A percentile compares a stretch with the other conserved stretches of the same genome.
phyloP scores from a whole-genome alignment of 2,113 vertebrate species.

The Gavia stellata region DNA sequence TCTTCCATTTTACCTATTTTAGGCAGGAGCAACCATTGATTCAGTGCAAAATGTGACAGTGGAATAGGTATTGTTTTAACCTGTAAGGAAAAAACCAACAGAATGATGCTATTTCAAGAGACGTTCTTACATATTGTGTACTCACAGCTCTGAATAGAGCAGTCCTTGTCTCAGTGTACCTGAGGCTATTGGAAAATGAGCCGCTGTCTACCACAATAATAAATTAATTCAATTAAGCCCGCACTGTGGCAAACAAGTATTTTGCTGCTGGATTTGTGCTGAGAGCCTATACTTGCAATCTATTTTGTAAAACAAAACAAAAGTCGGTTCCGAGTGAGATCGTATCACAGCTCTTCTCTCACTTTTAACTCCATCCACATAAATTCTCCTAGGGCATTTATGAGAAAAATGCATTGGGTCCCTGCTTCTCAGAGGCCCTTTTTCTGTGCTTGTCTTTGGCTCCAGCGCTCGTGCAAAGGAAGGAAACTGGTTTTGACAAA shows the following conservation, averaged over 20 bases:
- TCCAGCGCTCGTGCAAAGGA: neutral
- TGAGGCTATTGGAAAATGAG: neutral
- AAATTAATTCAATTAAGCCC: neutral
- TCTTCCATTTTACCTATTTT: conserved; percentile 19
- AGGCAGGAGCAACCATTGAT: neutral
- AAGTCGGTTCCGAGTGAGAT: neutral
- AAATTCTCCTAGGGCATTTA: neutral
- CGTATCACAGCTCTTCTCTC: neutral
- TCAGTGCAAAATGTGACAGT: neutral
- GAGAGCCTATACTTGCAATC: neutral
- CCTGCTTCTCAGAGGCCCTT: neutral
- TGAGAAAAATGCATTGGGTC: neutral
- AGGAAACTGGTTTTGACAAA: neutral
- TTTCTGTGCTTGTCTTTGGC: neutral
- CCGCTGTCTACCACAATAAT: neutral
- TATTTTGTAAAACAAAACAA: neutral
- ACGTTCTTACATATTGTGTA: neutral
- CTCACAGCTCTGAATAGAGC: neutral
- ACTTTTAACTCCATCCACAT: neutral
- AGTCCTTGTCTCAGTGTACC: neutral
- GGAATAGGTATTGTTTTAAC: neutral
- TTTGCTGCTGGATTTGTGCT: neutral
- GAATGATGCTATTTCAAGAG: neutral
- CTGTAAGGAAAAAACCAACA: neutral
- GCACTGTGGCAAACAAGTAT: neutral